phyloP scores from a whole-genome alignment of 2,888 invertebrate genomes.

The Parasteatoda lunata region DNA sequence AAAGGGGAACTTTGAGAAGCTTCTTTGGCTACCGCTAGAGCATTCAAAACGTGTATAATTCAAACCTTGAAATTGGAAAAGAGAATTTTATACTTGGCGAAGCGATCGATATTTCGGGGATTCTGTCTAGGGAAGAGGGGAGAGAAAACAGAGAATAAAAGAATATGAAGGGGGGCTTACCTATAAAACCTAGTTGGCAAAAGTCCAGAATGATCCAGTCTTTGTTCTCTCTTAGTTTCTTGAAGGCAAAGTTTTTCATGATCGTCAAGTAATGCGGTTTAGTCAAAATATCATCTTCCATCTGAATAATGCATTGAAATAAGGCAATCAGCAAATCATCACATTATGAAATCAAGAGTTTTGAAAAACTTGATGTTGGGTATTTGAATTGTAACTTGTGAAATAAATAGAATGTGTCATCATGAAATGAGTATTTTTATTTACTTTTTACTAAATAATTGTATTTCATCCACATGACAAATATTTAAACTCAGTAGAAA shows the following conservation, averaged over 20 bases:
- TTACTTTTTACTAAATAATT: too few relatives aligned
- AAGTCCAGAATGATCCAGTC: constrained; percentile 95
- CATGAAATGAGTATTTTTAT: too few relatives aligned
- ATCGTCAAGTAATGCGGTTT: constrained; percentile 86
- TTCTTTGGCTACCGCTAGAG: constrained; percentile 17
- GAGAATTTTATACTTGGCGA: constrained; percentile 17
- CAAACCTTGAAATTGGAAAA: constrained; percentile 38
- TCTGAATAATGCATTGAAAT: constrained; percentile 76
- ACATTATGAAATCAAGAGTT: neutral
- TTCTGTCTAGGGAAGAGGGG: constrained; percentile 13
- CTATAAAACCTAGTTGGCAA: constrained; percentile 93
- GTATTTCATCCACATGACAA: too few relatives aligned
- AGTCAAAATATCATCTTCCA: constrained; percentile 95
- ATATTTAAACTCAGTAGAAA: too few relatives aligned
- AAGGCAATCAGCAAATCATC: constrained; percentile 8
- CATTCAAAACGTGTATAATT: constrained; percentile 59
- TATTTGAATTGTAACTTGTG: too few relatives aligned
- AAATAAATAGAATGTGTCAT: too few relatives aligned
- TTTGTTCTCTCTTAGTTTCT: constrained; percentile 83
- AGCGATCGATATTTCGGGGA: constrained; percentile 53
- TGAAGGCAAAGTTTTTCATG: constrained; percentile 88
- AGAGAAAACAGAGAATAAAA: constrained; percentile 21
- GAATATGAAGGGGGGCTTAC: constrained; percentile 63
- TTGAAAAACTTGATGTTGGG: neutral
- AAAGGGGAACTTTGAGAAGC: constrained; percentile 9